Conservation (phyloP, 2,113 vertebrate genomes). For the Ctenodactylus gundi region DNA sequence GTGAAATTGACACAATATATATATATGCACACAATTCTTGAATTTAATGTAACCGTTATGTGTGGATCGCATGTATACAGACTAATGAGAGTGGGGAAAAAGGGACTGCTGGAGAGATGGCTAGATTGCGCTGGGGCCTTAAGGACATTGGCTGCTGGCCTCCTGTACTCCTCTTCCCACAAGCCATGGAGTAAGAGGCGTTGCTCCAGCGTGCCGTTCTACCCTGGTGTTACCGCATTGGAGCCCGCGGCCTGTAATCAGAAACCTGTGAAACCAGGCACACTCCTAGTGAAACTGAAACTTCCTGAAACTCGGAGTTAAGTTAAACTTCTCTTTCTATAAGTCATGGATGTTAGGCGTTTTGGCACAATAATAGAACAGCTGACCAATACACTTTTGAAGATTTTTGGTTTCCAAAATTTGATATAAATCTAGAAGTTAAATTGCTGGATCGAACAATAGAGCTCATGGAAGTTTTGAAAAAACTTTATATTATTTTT, state of each 20-base stretch:
- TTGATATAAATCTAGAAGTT: neutral
- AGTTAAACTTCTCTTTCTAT: neutral
- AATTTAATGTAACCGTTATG: no score
- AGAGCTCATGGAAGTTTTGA: neutral
- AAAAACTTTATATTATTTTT: neutral
- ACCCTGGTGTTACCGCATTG: neutral
- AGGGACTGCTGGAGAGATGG: no score
- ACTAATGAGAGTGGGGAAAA: no score
- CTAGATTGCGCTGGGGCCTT: no score
- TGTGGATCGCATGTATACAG: no score
- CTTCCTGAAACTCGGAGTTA: no score
- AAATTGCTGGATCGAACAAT: neutral
- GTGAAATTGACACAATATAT: no score
- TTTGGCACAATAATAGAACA: neutral
- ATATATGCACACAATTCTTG: no score
- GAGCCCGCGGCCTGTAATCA: neutral
- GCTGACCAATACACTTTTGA: neutral
- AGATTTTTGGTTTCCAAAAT: neutral
- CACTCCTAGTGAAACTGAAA: no score
- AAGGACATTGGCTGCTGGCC: no score
- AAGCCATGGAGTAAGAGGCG: neutral
- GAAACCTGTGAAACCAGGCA: neutral
- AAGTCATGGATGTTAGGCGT: neutral
- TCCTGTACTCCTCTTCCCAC: neutral
- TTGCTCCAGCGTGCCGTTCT: neutral